Evolutionary conservation across 37 sponge, comb jelly and placozoan species (phyloP).

Genomic region (Dysidea cf. avara): DNA sequence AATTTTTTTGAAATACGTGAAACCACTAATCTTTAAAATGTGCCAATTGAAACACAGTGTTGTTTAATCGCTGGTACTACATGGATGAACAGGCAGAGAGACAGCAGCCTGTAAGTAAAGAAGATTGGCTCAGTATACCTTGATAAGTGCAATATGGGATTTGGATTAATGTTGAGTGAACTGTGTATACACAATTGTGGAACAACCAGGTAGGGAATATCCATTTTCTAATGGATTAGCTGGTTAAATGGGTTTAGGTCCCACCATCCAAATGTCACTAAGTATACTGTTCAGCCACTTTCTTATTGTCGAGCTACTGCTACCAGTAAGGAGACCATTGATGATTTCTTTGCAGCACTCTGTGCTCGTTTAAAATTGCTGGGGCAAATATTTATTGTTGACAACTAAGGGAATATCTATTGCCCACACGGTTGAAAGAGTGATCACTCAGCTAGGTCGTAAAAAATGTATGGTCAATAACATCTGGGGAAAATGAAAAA

Average conservation of each 20-base stretch:
- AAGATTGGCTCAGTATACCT: slow-evolving; percentile 11
- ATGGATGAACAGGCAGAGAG: slow-evolving; percentile 39
- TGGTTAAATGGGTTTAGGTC: slow-evolving; percentile 45
- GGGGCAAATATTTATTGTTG: slow-evolving; percentile 55
- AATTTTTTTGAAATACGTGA: too few species aligned
- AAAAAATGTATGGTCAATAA: too few species aligned
- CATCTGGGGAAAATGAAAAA: too few species aligned
- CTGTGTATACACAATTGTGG: slow-evolving; percentile 37
- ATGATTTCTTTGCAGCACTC: too few species aligned
- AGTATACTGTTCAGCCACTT: slow-evolving; percentile 47
- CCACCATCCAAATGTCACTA: slow-evolving; percentile 21
- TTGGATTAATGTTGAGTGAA: slow-evolving; percentile 36
- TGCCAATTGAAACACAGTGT: too few species aligned
- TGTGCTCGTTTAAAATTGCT: too few species aligned
- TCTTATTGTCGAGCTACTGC: slow-evolving; percentile 38
- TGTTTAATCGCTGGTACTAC: slow-evolving; percentile 34
- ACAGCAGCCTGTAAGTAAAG: slow-evolving; percentile 39
- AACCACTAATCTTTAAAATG: slow-evolving; percentile 7
- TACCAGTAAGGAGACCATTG: slow-evolving; percentile 35
- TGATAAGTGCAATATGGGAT: slow-evolving; percentile 48
- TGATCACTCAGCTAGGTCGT: slow-evolving; percentile 36
- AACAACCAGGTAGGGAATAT: slow-evolving; percentile 20
- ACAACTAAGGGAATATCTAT: slow-evolving; percentile 33
- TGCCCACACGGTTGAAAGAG: slow-evolving; percentile 36
- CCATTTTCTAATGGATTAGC: slow-evolving; percentile 41